Evolutionary conservation across 1,140 invertebrate species (phyloP).

Genomic region (Battus philenor): DNA sequence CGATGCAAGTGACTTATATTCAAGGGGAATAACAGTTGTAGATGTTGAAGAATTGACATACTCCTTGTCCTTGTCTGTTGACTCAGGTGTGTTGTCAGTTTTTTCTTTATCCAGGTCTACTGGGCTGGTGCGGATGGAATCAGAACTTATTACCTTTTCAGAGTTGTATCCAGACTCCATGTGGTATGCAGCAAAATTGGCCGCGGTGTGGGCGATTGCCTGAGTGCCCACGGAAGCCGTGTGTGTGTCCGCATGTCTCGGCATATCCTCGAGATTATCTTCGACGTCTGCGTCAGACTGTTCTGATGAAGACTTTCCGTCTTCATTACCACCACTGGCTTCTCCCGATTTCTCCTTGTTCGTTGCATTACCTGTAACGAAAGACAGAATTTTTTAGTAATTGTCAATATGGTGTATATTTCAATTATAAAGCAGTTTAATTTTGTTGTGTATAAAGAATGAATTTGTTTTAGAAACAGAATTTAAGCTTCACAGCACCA

Average conservation of each 20-base stretch:
- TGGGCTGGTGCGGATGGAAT: slow-evolving; percentile 74
- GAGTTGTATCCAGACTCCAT: slow-evolving; percentile 84
- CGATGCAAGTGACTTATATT: slow-evolving; percentile 58
- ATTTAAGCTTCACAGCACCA: slow-evolving; percentile 3
- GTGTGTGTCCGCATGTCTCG: slow-evolving; percentile 44
- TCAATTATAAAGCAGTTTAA: slow-evolving; percentile 1
- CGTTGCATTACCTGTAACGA: slow-evolving; percentile 32
- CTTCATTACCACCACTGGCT: slow-evolving; percentile 48
- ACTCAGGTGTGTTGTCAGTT: slow-evolving; percentile 73
- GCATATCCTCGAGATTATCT: slow-evolving; percentile 83
- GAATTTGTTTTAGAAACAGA: neutral
- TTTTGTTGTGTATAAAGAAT: neutral
- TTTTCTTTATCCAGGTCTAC: slow-evolving; percentile 73
- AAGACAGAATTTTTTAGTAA: slow-evolving; percentile 1
- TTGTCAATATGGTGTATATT: neutral
- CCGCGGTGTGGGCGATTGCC: slow-evolving; percentile 54
- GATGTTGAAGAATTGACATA: slow-evolving; percentile 38
- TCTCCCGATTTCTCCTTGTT: slow-evolving; percentile 39
- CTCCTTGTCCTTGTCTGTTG: slow-evolving; percentile 73
- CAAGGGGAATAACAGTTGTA: slow-evolving; percentile 46
- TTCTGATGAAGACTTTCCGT: slow-evolving; percentile 78
- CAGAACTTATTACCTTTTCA: slow-evolving; percentile 77
- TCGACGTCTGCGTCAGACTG: slow-evolving; percentile 87
- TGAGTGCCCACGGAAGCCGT: slow-evolving; percentile 36
- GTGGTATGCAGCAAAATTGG: slow-evolving; percentile 66